Base-by-base conservation (phyloP, 2,797 vertebrate species). In the Tangara arthus region DNA sequence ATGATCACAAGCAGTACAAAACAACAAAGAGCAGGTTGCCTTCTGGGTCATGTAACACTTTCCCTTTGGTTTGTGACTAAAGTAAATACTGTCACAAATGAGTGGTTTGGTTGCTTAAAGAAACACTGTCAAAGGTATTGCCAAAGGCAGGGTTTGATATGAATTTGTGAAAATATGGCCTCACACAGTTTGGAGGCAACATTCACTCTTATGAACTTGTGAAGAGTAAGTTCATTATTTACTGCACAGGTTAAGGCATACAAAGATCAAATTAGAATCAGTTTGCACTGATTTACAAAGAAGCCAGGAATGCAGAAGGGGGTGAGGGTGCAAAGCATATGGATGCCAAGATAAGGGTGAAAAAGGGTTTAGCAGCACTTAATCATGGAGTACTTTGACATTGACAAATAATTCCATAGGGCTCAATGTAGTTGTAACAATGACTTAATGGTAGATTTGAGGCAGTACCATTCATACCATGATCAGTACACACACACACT, bases 381-480 rank as follows among this genome's bases (percentile, higher is more conserved):
- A 28, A 37, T 32, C 23, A 61, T 1, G 0, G 5, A 56, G 49
- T 22, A 50, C 20, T 44, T n/a, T 2, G 28, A 37, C 56, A 87
- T 6, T 64, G 32, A 35, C 27, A 50, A 50, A 50, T 2, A 21
- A 44, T 70, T 76, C n/a, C 49, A 34, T 1, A 11, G 55, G 23
- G 37, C 12, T 69, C 6, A 0, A 42, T 49, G 4, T 3, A 42
- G 35, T 3, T n/a, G 2, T 3, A 56, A 32, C 12, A 66, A 41
- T 3, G 15, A 63, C 23, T 44, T 63, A n/a, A 69, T 17, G 13
- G 39, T 14, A 63, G 37, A 44, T 63, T 8, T 44, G 44, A 57
- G 37, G 39, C 21, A 42, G 49, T 30, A 26, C n/a, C 37, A 37
- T 11, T 28, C 56, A 20, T 6, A 21, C 16, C n/a, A 30, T 7